phyloP scores from a whole-genome alignment of 2,888 invertebrate genomes.

The Athalia rosae region DNA sequence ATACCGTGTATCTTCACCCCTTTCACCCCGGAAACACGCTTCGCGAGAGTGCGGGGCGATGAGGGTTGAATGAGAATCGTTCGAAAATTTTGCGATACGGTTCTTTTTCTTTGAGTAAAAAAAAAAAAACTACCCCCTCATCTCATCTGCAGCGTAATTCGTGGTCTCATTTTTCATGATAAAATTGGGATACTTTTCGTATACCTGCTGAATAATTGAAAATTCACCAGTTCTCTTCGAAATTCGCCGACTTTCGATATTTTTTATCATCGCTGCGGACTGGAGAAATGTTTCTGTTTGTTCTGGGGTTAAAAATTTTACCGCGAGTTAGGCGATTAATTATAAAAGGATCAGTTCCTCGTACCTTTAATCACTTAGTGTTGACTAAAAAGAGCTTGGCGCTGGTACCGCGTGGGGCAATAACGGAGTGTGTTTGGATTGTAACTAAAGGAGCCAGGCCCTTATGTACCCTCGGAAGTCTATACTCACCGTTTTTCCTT shows the following conservation, averaged over 20 bases:
- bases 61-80: too few relatives aligned
- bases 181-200: too few relatives aligned
- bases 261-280: background rate
- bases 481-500: conserved; percentile 17
- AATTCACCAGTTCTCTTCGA: too few relatives aligned
- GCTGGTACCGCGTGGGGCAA: conserved; percentile 24
- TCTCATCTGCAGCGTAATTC: too few relatives aligned
- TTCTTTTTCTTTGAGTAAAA: too few relatives aligned
- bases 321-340: background rate
- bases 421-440: conserved; percentile 50
- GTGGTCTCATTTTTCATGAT: too few relatives aligned
- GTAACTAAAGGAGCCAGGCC: conserved; percentile 48
- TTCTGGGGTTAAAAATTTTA: background rate
- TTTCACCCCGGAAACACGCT: background rate
- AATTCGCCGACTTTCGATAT: background rate
- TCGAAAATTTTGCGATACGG: too few relatives aligned
- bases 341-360: conserved; percentile 21
- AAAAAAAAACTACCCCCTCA: too few relatives aligned
- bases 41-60: too few relatives aligned
- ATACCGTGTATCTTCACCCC: background rate
- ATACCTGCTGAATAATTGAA: too few relatives aligned
- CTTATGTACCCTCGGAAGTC: conserved; percentile 34
- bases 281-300: background rate
- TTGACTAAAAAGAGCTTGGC: conserved; percentile 45
- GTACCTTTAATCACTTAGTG: conserved; percentile 48